These are phyloP conservation scores for Pachliopta kotzebuea DNA, from an alignment of 2,888 invertebrate species.

Conservation along the genomic window DNA sequence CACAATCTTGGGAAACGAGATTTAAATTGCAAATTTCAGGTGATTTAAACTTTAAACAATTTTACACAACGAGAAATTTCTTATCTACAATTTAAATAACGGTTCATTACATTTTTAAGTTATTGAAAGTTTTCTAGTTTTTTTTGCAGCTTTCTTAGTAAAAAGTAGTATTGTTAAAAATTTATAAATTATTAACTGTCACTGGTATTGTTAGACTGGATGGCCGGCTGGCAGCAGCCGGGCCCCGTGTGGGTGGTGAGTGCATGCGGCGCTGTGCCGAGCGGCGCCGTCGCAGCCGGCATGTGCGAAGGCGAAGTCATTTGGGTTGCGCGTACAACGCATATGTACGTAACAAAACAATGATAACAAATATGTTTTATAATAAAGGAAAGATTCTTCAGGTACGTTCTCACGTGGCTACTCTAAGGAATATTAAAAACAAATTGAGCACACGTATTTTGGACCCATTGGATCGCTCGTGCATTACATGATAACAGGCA, in stretches of 20 bases:
- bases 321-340: slow-evolving; percentile 68
- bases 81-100: background rate
- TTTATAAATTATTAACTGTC: background rate
- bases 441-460: no score
- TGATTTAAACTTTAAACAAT: slow-evolving; percentile 34
- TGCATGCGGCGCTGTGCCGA: slow-evolving; percentile 68
- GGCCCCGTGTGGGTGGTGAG: slow-evolving; percentile 71
- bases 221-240: slow-evolving; percentile 49
- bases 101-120: no score
- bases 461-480: no score
- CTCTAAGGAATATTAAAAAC: no score
- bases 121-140: no score
- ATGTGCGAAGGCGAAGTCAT: slow-evolving; percentile 52
- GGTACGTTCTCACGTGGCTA: no score
- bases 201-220: slow-evolving; percentile 45
- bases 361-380: background rate
- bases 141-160: no score
- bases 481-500: no score
- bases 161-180: no score
- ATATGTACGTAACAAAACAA: slow-evolving; percentile 45
- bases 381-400: no score
- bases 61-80: background rate
- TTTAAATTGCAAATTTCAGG: slow-evolving; percentile 54
- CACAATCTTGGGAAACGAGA: slow-evolving; percentile 59
- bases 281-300: slow-evolving; percentile 67